Evolutionary conservation across 2,888 invertebrate genomes (phyloP).

Genomic region (Stratiomys singularior): DNA sequence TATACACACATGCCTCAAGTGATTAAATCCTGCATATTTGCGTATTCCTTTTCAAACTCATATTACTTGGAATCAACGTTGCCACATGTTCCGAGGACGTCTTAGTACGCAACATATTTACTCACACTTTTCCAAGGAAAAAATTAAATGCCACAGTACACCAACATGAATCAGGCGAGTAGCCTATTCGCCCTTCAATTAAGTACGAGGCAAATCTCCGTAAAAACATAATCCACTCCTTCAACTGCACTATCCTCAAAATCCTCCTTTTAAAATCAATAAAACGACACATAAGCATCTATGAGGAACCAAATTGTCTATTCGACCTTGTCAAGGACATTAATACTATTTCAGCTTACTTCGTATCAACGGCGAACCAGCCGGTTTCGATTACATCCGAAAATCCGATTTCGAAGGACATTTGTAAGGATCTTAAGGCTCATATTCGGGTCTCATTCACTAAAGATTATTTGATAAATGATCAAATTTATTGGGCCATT

Average conservation of each 20-base stretch:
- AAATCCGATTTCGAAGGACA: too few species aligned
- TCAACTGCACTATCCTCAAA: not conserved
- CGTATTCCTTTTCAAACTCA: too few species aligned
- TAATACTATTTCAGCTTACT: not conserved
- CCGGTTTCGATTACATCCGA: too few species aligned
- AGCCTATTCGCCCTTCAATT: not conserved
- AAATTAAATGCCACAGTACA: too few species aligned
- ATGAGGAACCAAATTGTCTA: not conserved
- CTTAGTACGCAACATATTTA: too few species aligned
- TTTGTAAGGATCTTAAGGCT: too few species aligned
- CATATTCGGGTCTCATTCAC: not conserved
- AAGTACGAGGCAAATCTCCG: not conserved
- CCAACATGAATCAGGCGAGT: too few species aligned
- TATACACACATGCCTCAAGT: too few species aligned
- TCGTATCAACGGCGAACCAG: not conserved
- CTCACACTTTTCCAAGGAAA: too few species aligned
- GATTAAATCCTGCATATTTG: too few species aligned
- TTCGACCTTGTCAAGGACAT: conserved; percentile 33
- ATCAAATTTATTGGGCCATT: not conserved
- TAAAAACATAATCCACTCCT: not conserved
- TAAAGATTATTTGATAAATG: not conserved
- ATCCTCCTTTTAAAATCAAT: not conserved
- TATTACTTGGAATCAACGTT: too few species aligned
- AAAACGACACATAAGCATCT: not conserved
- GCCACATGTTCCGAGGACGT: too few species aligned